Conservation (phyloP, 2,113 vertebrate species). For the Monopterus albus region DNA sequence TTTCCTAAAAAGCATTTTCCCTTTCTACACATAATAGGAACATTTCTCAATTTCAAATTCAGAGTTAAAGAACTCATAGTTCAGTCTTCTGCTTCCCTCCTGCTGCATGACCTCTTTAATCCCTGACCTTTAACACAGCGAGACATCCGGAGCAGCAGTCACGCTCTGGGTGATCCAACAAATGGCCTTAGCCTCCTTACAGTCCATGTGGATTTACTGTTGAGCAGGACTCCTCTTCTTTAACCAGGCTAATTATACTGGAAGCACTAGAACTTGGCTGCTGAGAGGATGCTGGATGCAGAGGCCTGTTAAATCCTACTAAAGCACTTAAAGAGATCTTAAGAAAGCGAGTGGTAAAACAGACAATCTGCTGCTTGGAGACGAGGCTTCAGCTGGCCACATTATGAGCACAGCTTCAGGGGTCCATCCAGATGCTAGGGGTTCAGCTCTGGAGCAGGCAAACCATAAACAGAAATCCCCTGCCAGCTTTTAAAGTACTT, state of each 20-base stretch:
- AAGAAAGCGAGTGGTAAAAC: slow-evolving; percentile 58
- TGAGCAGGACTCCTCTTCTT: slow-evolving; percentile 57
- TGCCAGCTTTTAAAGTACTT: not conserved
- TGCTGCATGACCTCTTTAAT: slow-evolving; percentile 24
- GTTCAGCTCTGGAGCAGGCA: slow-evolving; percentile 18
- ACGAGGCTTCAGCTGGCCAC: slow-evolving; percentile 46
- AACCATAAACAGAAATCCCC: not conserved
- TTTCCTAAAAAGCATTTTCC: not conserved
- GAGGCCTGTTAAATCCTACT: slow-evolving; percentile 71
- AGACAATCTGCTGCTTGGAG: slow-evolving; percentile 46
- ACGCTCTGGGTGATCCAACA: slow-evolving; percentile 54
- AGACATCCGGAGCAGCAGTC: slow-evolving; percentile 60
- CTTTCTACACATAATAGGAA: not conserved
- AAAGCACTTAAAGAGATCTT: slow-evolving; percentile 75
- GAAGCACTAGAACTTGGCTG: slow-evolving; percentile 60
- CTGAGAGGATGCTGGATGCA: slow-evolving; percentile 59
- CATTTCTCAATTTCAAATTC: slow-evolving; percentile 19
- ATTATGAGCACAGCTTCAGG: slow-evolving; percentile 34
- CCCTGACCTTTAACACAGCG: slow-evolving; percentile 53
- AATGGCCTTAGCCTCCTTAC: slow-evolving; percentile 56
- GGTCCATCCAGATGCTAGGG: slow-evolving; percentile 38
- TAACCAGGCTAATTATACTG: slow-evolving; percentile 73
- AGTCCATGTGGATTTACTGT: slow-evolving; percentile 51
- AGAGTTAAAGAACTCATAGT: slow-evolving; percentile 2
- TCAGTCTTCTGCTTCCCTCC: not conserved